phyloP scores from a whole-genome alignment of 2,113 vertebrate genomes.

The Gorilla gorilla region DNA sequence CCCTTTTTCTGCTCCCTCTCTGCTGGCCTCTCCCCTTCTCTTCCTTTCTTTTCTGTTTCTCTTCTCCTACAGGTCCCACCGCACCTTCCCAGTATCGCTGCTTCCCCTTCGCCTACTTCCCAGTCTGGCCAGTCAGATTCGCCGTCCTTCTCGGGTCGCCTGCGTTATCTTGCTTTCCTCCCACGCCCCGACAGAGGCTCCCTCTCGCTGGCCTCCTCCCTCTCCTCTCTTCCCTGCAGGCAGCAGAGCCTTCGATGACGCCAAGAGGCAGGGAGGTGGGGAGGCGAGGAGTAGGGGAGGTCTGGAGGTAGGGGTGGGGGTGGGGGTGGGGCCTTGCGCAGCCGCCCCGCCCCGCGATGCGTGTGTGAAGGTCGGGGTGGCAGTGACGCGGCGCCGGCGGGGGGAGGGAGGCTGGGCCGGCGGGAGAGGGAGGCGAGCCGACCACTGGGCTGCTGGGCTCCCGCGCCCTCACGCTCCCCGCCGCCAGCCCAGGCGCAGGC shows the following conservation, averaged over 20 bases:
- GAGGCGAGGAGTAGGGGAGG: too few species aligned
- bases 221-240: background rate
- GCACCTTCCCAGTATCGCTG: background rate
- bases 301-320: background rate
- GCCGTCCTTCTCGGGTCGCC: background rate
- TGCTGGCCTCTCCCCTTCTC: background rate
- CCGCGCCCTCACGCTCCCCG: constrained; percentile 66
- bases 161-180: too few species aligned
- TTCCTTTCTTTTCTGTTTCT: background rate
- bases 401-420: constrained; percentile 27
- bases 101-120: background rate
- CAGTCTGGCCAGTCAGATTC: background rate
- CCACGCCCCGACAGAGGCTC: background rate
- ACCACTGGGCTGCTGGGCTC: constrained; percentile 56
- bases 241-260: constrained; percentile 42
- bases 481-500: constrained; percentile 72
- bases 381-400: constrained; percentile 67
- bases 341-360: constrained; percentile 61
- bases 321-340: background rate
- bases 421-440: background rate
- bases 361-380: constrained; percentile 63
- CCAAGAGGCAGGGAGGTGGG: background rate
- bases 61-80: background rate
- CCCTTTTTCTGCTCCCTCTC: background rate
- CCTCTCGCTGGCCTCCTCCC: background rate